phyloP scores from a whole-genome alignment of 23 tunicate genomes.

The Botrylloides violaceus region DNA sequence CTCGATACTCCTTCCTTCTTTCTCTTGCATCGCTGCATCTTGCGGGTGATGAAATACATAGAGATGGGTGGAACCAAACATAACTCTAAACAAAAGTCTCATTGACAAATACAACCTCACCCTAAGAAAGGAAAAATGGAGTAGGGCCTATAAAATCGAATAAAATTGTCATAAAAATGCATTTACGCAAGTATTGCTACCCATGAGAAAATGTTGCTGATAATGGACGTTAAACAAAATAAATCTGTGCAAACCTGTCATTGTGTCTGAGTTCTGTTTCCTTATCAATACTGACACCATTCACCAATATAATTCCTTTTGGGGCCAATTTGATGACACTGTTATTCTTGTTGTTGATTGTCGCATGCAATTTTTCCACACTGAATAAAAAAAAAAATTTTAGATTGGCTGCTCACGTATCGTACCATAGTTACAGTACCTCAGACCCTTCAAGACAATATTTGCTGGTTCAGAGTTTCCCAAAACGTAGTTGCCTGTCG shows the following conservation, averaged over 20 bases:
- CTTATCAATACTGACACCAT: conserved; percentile 53
- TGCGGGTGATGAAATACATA: conserved; percentile 89
- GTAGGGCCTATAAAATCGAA: too few species aligned
- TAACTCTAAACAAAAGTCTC: conserved; percentile 35
- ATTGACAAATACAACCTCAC: too few species aligned
- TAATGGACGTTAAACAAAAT: too few species aligned
- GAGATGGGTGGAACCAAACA: conserved; percentile 83
- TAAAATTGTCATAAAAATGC: too few species aligned
- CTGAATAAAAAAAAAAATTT: conserved; percentile 16
- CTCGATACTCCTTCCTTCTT: conserved; percentile 35
- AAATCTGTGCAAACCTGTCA: conserved; percentile 60
- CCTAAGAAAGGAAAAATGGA: too few species aligned
- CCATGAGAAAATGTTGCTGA: too few species aligned
- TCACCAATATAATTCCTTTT: conserved; percentile 43
- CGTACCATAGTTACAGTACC: conserved; percentile 21
- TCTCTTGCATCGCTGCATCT: conserved; percentile 67
- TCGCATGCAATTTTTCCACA: conserved; percentile 56
- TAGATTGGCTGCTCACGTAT: background rate
- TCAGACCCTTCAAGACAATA: conserved; percentile 55
- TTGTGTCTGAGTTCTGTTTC: conserved; percentile 60
- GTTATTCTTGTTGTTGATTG: conserved; percentile 48
- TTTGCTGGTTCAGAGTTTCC: conserved; percentile 56
- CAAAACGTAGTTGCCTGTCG: conserved; percentile 30
- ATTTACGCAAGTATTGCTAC: too few species aligned
- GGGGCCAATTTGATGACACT: conserved; percentile 23